Conservation (phyloP, 2,888 invertebrate genomes). For the Eristalinus sepulchralis region DNA sequence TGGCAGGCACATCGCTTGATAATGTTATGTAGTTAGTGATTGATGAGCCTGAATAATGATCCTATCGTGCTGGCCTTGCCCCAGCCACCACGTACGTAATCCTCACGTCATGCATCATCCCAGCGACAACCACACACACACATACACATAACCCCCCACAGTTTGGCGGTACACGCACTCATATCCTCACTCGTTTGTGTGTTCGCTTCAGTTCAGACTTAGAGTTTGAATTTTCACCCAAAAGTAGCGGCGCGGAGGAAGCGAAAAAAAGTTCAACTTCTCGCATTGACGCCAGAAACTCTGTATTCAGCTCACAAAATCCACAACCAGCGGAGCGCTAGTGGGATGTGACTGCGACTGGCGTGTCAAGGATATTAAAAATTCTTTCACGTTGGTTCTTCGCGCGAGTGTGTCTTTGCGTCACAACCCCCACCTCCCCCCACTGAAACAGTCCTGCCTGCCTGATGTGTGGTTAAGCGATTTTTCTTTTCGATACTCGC, state of each 20-base stretch:
- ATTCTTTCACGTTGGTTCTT: slow-evolving; percentile 44
- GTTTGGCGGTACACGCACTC: not conserved
- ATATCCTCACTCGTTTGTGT: not conserved
- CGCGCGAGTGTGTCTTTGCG: not conserved
- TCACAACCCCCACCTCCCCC: not conserved
- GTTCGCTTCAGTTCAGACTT: not conserved
- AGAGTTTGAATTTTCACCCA: slow-evolving; percentile 29
- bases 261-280: slow-evolving; percentile 27
- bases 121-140: not conserved
- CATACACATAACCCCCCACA: not conserved
- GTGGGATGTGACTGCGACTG: not conserved
- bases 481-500: slow-evolving; percentile 62
- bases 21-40: slow-evolving; percentile 72
- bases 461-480: slow-evolving; percentile 33
- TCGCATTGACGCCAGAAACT: slow-evolving; percentile 23
- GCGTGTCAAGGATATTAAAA: slow-evolving; percentile 51
- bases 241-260: slow-evolving; percentile 50
- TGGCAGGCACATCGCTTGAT: slow-evolving; percentile 70
- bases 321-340: not conserved
- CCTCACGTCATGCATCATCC: slow-evolving; percentile 53
- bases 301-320: slow-evolving; percentile 52
- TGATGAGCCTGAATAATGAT: slow-evolving; percentile 73
- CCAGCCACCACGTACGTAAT: slow-evolving; percentile 29
- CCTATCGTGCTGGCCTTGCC: slow-evolving; percentile 65
- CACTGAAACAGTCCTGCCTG: too few relatives aligned